Conservation (phyloP, 2,113 vertebrate species). For the Raphicerus campestris region DNA sequence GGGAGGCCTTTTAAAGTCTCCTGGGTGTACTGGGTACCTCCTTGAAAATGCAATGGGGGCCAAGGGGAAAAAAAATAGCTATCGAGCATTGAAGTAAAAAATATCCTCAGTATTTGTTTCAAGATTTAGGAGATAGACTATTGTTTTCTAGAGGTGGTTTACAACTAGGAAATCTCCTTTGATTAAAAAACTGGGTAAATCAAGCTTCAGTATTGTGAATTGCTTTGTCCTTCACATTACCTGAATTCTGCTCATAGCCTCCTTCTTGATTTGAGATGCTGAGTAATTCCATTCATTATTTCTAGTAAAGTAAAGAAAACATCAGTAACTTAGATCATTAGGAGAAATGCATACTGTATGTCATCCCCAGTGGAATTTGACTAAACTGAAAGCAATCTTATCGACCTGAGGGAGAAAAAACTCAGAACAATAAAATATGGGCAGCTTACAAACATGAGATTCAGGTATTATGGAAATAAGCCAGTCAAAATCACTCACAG, state of each 20-base stretch:
- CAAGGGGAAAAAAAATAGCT: neutral
- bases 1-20: neutral
- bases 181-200: neutral
- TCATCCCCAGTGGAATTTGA: neutral
- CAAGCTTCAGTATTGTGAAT: neutral
- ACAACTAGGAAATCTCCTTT: neutral
- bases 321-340: neutral
- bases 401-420: neutral
- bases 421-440: slow-evolving; percentile 30
- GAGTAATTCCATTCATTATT: slow-evolving; percentile 24
- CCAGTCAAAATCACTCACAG: slow-evolving; percentile 22
- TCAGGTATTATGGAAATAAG: slow-evolving; percentile 42
- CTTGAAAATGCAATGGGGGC: neutral
- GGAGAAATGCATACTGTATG: neutral
- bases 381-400: slow-evolving; percentile 11
- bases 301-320: slow-evolving; percentile 42
- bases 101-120: neutral
- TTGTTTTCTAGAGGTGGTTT: neutral
- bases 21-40: neutral
- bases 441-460: slow-evolving; percentile 26
- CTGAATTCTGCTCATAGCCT: neutral
- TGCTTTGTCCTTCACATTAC: neutral
- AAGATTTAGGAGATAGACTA: neutral
- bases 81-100: neutral
- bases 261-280: neutral